phyloP scores from a whole-genome alignment of 1,140 invertebrate species.

The Platorchestia sp. region DNA sequence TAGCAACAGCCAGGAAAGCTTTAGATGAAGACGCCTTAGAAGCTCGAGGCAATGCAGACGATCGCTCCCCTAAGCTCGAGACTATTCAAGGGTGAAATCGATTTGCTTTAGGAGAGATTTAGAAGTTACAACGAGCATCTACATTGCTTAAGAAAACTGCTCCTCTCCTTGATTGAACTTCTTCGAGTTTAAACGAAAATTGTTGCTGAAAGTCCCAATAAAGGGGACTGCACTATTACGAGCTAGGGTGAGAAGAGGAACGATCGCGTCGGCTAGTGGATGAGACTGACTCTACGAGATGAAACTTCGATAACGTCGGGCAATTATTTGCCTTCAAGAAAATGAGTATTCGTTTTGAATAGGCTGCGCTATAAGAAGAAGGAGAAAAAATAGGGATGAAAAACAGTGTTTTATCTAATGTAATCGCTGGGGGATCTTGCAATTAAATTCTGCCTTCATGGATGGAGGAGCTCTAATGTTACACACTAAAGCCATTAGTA shows the following conservation, averaged over 20 bases:
- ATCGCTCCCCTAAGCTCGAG: background rate
- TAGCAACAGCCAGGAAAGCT: background rate
- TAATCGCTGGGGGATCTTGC: background rate
- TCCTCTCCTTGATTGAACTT: constrained; percentile 43
- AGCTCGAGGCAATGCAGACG: constrained; percentile 14
- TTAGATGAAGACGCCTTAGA: background rate
- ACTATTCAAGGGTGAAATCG: constrained; percentile 51
- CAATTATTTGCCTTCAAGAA: background rate
- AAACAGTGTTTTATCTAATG: background rate
- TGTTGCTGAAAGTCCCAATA: background rate
- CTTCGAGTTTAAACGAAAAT: constrained; percentile 15
- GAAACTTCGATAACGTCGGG: background rate
- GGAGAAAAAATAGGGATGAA: background rate
- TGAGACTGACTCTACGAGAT: background rate
- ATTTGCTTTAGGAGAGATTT: constrained; percentile 17
- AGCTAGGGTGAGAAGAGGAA: background rate
- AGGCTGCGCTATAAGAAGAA: background rate
- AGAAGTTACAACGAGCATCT: constrained; percentile 5
- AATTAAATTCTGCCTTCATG: background rate
- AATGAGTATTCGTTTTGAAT: background rate
- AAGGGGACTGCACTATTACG: constrained; percentile 23
- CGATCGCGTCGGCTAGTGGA: background rate
- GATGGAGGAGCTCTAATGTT: background rate
- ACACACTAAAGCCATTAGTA: background rate
- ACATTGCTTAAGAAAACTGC: constrained; percentile 33